Evolutionary conservation across 2,888 invertebrate species (phyloP), one percentile per base, ranked within the genome.

Genomic region (Cremastinae sp.): DNA sequence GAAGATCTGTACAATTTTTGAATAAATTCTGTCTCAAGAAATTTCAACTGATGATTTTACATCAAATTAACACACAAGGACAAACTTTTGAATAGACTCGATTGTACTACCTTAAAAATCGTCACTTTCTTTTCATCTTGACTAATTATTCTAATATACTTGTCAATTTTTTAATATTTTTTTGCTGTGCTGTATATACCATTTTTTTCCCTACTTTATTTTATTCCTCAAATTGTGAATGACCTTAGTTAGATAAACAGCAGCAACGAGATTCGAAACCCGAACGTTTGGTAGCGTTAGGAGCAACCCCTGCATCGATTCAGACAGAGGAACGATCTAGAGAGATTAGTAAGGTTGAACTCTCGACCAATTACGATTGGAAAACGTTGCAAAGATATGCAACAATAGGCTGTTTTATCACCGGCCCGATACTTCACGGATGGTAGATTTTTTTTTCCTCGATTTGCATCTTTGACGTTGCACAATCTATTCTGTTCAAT

Each of bases 351-450:
- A 83, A 58, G 41, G 79, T 8, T 47, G 8, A 43, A 14, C 62
- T 74, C 18, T 36, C 49, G 18, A 56, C 75, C 43, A 72, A 79
- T 75, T 88, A 87, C 65, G 84, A 88, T 77, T 85, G 84, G 85
- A 74, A 84, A 10, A 86, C 86, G 58, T 80, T 88, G 34, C 84
- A 84, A 75, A 81, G 88, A 86, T 88, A 84, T 71, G 84, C 86
- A 2, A 81, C 85, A 51, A 87, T 84, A 66, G 87, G 87, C 12
- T 88, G 86, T 61, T 79, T 84, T 59, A 76, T 88, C 56, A 84
- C 86, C 12, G 88, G 88, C 61, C 87, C 87, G 53, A 76, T 86
- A 20, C 80, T 88, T 58, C 86, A 87, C 71, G 82, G 83, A 82
- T 88, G 87, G 87, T 88, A 80, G 75, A 83, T 78, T 68, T 51